phyloP scores from a whole-genome alignment of 1,140 invertebrate genomes.

The Teleopsis dalmanni region DNA sequence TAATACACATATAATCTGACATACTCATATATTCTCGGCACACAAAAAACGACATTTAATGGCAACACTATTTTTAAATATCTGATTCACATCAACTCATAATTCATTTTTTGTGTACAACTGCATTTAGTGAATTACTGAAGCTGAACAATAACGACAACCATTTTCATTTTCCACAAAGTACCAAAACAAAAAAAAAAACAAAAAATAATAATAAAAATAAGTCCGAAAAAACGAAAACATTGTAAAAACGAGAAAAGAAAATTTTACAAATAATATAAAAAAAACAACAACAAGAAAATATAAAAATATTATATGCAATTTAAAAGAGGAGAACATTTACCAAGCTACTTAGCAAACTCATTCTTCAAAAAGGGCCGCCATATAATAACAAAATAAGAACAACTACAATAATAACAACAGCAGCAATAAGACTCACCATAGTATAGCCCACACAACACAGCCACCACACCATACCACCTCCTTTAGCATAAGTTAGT shows the following conservation, averaged over 20 bases:
- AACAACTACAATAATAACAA: too few relatives aligned
- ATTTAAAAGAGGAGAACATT: slow-evolving; percentile 1
- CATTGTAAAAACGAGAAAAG: not conserved
- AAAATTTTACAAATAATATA: not conserved
- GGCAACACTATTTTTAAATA: not conserved
- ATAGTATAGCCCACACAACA: too few relatives aligned
- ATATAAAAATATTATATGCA: slow-evolving; percentile 3
- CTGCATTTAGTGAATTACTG: slow-evolving; percentile 15
- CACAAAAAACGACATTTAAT: too few relatives aligned
- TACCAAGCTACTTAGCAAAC: slow-evolving; percentile 4
- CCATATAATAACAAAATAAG: not conserved
- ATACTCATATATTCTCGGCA: too few relatives aligned
- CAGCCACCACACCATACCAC: too few relatives aligned
- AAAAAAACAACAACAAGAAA: slow-evolving; percentile 3
- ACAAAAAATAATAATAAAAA: slow-evolving; percentile 11
- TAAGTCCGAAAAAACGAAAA: not conserved
- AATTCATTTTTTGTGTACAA: slow-evolving; percentile 9
- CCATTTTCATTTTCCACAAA: slow-evolving; percentile 7
- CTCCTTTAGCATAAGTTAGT: too few relatives aligned
- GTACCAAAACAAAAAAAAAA: not conserved
- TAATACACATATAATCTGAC: too few relatives aligned
- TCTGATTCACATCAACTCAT: slow-evolving; percentile 4
- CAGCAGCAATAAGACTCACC: too few relatives aligned
- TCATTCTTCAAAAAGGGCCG: too few relatives aligned
- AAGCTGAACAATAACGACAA: slow-evolving; percentile 14